Evolutionary conservation across 2,797 vertebrate genomes (phyloP).

Genomic region (Iguana delicatissima): DNA sequence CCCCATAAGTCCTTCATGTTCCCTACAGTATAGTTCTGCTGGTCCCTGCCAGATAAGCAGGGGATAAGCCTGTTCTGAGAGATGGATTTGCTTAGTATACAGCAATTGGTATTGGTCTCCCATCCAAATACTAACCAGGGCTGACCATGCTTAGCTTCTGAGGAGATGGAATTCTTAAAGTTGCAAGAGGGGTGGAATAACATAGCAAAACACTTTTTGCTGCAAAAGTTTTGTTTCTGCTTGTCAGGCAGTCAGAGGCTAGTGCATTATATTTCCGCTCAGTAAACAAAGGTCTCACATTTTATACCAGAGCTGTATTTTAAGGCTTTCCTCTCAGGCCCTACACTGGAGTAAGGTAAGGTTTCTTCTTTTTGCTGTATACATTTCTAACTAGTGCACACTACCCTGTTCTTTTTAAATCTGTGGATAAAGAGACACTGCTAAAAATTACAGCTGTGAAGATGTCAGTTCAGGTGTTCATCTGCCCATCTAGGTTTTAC

Average conservation of each 20-base stretch:
- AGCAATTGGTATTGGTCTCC: too few species aligned
- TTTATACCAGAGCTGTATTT: conserved; percentile 39
- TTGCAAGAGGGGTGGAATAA: background rate
- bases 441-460: background rate
- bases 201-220: background rate
- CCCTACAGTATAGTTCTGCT: too few species aligned
- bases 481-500: background rate
- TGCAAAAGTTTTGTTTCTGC: conserved; percentile 6
- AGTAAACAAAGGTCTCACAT: background rate
- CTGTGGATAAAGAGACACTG: background rate
- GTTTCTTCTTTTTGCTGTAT: too few species aligned
- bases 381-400: too few species aligned
- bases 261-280: conserved; percentile 1
- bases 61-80: too few species aligned
- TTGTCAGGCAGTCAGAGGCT: conserved; percentile 31
- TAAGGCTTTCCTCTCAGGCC: conserved; percentile 28
- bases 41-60: too few species aligned
- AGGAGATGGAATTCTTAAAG: too few species aligned
- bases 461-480: background rate
- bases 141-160: too few species aligned
- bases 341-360: too few species aligned
- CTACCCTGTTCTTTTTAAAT: conserved; percentile 41
- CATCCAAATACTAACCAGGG: too few species aligned
- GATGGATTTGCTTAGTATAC: too few species aligned
- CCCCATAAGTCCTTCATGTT: too few species aligned